Evolutionary conservation across 1,140 invertebrate genomes (phyloP), one percentile per base, ranked within the genome.

Genomic region (Diabrotica undecimpunctata): DNA sequence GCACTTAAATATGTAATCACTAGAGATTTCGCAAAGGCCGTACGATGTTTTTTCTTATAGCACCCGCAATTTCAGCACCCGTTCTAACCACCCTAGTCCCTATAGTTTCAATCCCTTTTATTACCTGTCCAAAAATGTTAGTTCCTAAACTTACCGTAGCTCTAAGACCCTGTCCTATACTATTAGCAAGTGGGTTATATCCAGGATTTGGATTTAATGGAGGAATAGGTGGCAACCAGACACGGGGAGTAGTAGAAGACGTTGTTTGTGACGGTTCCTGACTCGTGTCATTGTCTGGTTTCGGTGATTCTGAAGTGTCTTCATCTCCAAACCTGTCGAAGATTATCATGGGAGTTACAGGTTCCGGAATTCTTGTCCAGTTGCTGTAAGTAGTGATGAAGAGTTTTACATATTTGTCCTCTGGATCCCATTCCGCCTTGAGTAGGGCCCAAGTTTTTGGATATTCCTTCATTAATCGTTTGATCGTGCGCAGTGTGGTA

Each of bases 361-460:
- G 54, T 10, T 50, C n/a, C 3, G 64, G 37, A 50, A 14, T 37
- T 11, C 5, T 61, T 9, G 58, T 6, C 10, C 51, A 63, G 14
- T 37, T 37, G 7, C 60, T 66, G 67, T 64, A 66, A 62, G 67
- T 66, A 46, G 69, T 57, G 64, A 74, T 67, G 59, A 81, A 80
- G 62, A 74, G 70, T 12, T 66, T 72, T 9, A 82, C 81, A 68
- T 83, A 83, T 70, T 83, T 82, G 1, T 84, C 84, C 3, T 82
- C 83, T 6, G 85, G 84, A 73, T 87, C 86, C 83, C 84, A 87
- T 58, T 79, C 76, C 6, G 79, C 78, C 25, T 79, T 69, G 46
- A 87, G 69, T 70, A 82, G 78, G 25, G 77, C 76, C 84, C 85
- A 87, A 35, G 86, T 81, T 11, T 82, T 80, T 0, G 84, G 83